Evolutionary conservation across 2,888 invertebrate genomes (phyloP).

Genomic region (Ennomos erosarius): DNA sequence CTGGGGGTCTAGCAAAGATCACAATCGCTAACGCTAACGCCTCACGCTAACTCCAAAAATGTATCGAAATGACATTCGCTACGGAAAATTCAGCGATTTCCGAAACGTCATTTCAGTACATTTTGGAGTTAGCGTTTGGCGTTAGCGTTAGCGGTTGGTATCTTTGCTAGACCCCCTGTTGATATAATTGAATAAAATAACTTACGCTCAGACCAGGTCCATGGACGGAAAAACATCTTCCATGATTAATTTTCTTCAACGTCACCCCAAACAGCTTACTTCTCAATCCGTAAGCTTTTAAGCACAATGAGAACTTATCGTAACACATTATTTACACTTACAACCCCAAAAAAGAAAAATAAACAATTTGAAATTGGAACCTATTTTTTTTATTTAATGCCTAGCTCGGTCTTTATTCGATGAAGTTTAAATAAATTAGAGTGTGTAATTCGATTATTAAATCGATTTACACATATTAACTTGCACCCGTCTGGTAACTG

Average conservation of each 20-base stretch:
- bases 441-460: not conserved
- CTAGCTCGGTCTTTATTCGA: too few species aligned
- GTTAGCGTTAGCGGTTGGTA: too few species aligned
- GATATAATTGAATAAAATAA: too few species aligned
- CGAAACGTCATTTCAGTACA: too few species aligned
- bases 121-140: too few species aligned
- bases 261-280: conserved; percentile 41
- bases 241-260: conserved; percentile 41
- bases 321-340: conserved; percentile 59
- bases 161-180: too few species aligned
- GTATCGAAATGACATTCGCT: too few species aligned
- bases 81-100: too few species aligned
- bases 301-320: conserved; percentile 54
- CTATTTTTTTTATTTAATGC: conserved; percentile 15
- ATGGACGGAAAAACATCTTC: conserved; percentile 63
- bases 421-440: too few species aligned
- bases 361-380: conserved; percentile 7
- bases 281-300: conserved; percentile 50
- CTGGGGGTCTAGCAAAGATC: too few species aligned
- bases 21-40: too few species aligned
- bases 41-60: too few species aligned
- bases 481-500: not conserved
- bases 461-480: conserved; percentile 1
- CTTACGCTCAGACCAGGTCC: conserved; percentile 59
- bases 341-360: conserved; percentile 21